Base-by-base conservation (phyloP, 2,113 vertebrate species). In the Dolichallabes microphthalmus region DNA sequence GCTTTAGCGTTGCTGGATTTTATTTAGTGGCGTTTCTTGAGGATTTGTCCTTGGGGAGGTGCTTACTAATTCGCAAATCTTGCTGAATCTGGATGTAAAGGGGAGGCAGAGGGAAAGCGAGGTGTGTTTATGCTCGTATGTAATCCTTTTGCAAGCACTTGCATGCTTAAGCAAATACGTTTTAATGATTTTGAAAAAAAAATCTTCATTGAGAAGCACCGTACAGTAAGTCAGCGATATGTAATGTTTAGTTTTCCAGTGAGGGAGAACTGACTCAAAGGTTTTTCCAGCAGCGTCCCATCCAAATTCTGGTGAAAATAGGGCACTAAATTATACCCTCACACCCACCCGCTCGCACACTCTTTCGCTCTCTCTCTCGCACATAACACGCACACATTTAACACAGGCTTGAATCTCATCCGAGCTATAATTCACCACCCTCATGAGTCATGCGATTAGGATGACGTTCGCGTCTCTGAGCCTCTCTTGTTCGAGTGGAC, bases 241-340 rank as follows among this genome's bases (percentile, higher is more conserved):
- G 80, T 73, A 52, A 25, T 71, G 79, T 79, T 79, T 39, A 60
- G 55, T 58, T 79, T 79, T 79, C 76, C 76, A 64, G 74, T n/a
- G 50, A 76, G 74, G 35, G 19, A 88, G 75, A 83, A 86, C 81
- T 86, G 71, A 86, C 78, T 87, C 74, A 58, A 53, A 66, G 78
- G 55, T 53, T 55, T 80, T 82, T 78, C 82, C 82, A 86, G 45
- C 80, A 32, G 64, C 20, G 2, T 76, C 78, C 14, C 27, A n/a
- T 77, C 83, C 85, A 86, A 69, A 81, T 58, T 87, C 71, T 87
- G 82, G 86, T 87, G 79, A 82, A 89, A 86, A 87, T 78, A 86
- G 85, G 77, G 81, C 68, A 63, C 64, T 73, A 71, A 82, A 84
- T 79, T 55, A 66, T 64, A 80, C 39, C 32, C 25, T 75, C 50